Base-by-base conservation (phyloP, 1,140 invertebrate species). In the Scylla paramamosain region DNA sequence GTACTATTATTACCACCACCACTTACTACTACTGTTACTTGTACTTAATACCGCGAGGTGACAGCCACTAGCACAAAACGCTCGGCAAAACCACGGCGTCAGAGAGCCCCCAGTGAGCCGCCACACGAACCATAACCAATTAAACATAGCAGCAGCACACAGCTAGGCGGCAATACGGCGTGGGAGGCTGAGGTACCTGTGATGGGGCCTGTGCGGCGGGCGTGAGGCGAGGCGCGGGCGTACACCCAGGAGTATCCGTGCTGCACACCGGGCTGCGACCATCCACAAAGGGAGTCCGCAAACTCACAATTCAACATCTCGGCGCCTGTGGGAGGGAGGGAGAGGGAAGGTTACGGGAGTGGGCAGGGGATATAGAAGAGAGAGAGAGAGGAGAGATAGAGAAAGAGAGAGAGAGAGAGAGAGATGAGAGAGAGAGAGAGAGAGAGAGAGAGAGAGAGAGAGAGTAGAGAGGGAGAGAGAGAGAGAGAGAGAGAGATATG, bases 151-250 rank as follows among this genome's bases (percentile, higher is more conserved):
- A 39, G 39, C 39, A 39, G 39, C 39, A 39, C 39, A 39, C 6
- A 6, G 39, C 39, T 6, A 39, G 39, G 39, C 39, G 39, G 6
- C 39, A 2, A 6, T 39, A 32, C 25, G 29, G 32, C n/a, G 46
- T 46, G 46, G 16, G 46, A 12, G 20, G 29, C 52, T 25, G 14
- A 25, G 88, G 25, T 39, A 96, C 96, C 96, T 10, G 94, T 94
- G 16, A 96, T 96, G n/a, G 96, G 96, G 31, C 96, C 96, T 10
- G 96, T 96, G 39, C 96, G 46, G 10, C 96, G 77, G n/a, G 92
- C 45, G 82, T 96, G 96, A 3, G 96, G 93, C 20, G 96, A 96
- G 12, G 94, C 92, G 31, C 59, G 45, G 83, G 96, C 94, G 28
- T 88, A 91, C 16, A 92, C 77, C 96, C 96, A 96, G 2, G 94